Base-by-base conservation (phyloP, 2,797 vertebrate species). In the Atherinosoma microstoma region DNA sequence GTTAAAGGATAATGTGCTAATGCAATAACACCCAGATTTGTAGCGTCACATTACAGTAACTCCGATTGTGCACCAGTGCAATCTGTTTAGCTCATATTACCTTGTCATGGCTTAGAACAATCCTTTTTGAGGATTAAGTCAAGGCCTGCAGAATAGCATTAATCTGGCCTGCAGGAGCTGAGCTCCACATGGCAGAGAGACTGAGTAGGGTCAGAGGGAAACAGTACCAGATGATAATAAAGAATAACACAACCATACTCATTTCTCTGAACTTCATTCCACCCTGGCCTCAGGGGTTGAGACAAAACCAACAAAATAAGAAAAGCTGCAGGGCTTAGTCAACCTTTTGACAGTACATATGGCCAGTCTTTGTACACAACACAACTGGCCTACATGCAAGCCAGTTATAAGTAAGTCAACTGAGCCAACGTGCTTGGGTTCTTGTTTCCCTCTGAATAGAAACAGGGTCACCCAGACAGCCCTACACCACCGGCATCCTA, bases 41-140 rank as follows among this genome's bases (percentile, higher is more conserved):
- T 75, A 82, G 92, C 57, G 60, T 91, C 88, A 82, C 84, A 91
- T 93, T 91, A 92, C 91, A 88, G 68, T 40, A 74, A 67, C 87
- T 83, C 77, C 79, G 79, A 91, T 76, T 83, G 82, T 77, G 77
- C 70, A 82, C 70, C 76, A 45, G 79, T 64, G 73, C 89, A 92
- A 92, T 93, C 89, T 91, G 89, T 90, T 92, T 89, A 89, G 90
- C 80, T 85, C 80, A 74, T 85, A 92, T 93, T 92, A 93, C 91
- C 89, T 90, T 76, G 86, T 85, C 82, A 74, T 36, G 90, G 91
- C 88, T 93, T 91, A 93, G 73, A 92, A 91, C 88, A 88, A 93
- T 92, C 93, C 87, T 85, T 92, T 90, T 85, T 84, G 80, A 75
- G 93, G 92, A 94, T 94, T 94, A 94, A 89, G 85, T 84, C 75